Percentiles rank a stretch among this genome's conserved stretches.
These are phyloP conservation scores for Lasiurus borealis DNA, from an alignment of 2,113 vertebrate species.

Conservation along the genomic window DNA sequence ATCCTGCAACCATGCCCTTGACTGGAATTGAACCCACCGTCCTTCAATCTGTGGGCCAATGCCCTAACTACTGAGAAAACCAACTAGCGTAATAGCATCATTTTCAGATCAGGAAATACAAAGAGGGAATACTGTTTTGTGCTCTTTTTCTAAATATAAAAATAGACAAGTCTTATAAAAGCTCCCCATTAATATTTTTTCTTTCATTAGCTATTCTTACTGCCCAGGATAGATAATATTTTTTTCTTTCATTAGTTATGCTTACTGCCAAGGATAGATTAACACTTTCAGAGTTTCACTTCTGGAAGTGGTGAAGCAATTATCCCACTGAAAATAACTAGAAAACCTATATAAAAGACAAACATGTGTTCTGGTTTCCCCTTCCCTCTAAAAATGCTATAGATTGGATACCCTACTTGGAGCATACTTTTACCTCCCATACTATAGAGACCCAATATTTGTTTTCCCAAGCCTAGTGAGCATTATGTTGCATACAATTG, in stretches of 20 bases:
- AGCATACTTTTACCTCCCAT: neutral
- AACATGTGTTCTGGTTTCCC: too few species aligned
- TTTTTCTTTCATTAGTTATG: neutral
- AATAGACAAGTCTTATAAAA: neutral
- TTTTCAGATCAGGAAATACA: neutral
- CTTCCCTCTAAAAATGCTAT: fast-evolving
- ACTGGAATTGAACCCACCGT: too few species aligned
- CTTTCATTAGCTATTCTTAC: neutral
- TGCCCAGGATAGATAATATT: neutral
- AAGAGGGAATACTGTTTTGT: neutral
- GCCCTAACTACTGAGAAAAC: too few species aligned
- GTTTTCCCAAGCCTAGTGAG: neutral
- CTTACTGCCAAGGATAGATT: too few species aligned
- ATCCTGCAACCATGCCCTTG: too few species aligned
- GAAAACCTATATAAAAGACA: neutral
- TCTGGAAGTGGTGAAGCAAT: neutral
- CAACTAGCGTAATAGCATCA: too few species aligned
- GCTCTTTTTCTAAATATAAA: neutral
- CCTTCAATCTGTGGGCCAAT: too few species aligned
- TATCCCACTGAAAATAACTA: neutral
- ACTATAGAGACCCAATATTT: too few species aligned
- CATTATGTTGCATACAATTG: fast-evolving
- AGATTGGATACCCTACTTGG: too few species aligned
- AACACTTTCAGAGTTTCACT: neutral
- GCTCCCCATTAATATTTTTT: neutral